Percentiles rank a stretch among this genome's conserved stretches.
Conservation (phyloP, 2,113 vertebrate genomes). For the Bos javanicus region DNA sequence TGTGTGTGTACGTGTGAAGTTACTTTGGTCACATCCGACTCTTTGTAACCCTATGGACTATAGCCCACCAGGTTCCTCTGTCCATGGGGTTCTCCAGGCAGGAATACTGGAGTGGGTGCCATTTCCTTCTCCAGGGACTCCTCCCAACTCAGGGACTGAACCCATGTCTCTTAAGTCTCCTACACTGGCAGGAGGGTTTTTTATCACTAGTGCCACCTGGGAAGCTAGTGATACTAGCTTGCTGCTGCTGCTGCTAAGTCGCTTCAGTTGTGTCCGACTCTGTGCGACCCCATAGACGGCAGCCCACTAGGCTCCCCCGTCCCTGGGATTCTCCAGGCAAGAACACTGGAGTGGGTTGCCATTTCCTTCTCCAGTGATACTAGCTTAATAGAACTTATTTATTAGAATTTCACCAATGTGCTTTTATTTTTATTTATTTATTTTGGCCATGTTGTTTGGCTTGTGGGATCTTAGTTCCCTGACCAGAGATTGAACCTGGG, state of each 20-base stretch:
- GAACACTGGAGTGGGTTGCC: too few relatives aligned
- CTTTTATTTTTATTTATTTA: background rate
- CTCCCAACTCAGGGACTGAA: background rate
- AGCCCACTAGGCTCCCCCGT: too few relatives aligned
- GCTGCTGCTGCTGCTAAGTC: too few relatives aligned
- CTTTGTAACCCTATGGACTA: background rate
- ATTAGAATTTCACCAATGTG: background rate
- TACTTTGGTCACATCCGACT: accelerated
- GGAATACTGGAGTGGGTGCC: background rate
- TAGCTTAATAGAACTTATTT: background rate
- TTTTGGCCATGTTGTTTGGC: background rate
- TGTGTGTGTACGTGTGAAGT: accelerated
- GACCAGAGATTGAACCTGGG: background rate
- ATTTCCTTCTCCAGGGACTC: background rate
- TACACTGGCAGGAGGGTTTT: background rate
- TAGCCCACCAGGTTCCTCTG: background rate
- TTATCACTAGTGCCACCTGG: background rate
- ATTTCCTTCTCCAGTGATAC: background rate
- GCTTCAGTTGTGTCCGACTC: too few relatives aligned
- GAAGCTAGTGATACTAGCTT: background rate
- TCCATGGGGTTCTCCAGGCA: background rate
- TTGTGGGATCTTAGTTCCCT: background rate
- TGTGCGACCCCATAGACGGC: too few relatives aligned
- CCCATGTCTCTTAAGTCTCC: background rate
- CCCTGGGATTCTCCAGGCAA: too few relatives aligned